phyloP scores from a whole-genome alignment of 2,113 vertebrate genomes.

The Macaca mulatta region DNA sequence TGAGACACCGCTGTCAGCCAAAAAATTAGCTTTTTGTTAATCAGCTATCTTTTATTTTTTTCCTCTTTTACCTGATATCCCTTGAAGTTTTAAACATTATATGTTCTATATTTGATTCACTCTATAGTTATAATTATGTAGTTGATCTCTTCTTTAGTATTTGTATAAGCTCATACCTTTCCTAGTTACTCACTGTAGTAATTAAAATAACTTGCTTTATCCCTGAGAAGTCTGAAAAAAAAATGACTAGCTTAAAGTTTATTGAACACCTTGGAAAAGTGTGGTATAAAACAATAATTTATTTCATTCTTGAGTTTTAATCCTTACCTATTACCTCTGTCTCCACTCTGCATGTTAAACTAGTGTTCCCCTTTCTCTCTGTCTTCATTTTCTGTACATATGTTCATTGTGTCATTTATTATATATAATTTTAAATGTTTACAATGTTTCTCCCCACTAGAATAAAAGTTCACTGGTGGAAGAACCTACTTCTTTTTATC shows the following conservation, averaged over 20 bases:
- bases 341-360: background rate
- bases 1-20: background rate
- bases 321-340: background rate
- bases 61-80: background rate
- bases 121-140: slow-evolving; percentile 23
- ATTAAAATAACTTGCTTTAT: slow-evolving; percentile 46
- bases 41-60: background rate
- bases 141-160: slow-evolving; percentile 15
- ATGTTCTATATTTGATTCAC: background rate
- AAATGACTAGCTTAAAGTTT: background rate
- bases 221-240: too few relatives aligned
- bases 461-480: background rate
- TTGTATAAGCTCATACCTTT: background rate
- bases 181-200: background rate
- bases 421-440: slow-evolving; percentile 7
- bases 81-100: slow-evolving; percentile 1
- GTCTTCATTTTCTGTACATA: background rate
- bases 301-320: slow-evolving; percentile 45
- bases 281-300: background rate
- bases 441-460: background rate
- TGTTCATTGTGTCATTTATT: background rate
- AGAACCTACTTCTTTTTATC: background rate
- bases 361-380: background rate
- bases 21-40: slow-evolving; percentile 25
- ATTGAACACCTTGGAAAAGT: background rate